Evolutionary conservation across 1,140 invertebrate species (phyloP).

Genomic region (Andricus grossulariae): DNA sequence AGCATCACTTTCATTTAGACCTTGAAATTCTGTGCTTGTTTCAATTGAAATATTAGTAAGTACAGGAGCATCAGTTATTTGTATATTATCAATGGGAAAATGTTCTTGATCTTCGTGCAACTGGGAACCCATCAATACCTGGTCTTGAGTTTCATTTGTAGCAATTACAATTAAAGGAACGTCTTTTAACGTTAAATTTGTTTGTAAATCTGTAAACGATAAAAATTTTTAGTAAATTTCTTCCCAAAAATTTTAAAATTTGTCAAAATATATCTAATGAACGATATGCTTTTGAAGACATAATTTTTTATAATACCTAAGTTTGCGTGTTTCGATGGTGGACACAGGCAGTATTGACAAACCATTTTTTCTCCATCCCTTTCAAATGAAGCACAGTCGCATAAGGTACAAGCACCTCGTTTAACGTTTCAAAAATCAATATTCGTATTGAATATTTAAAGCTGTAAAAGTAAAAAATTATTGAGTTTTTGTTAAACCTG

Average conservation of each 20-base stretch:
- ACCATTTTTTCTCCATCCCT: neutral
- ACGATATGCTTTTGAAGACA: no score
- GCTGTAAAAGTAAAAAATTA: neutral
- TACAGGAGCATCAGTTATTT: neutral
- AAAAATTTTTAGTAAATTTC: no score
- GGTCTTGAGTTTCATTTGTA: no score
- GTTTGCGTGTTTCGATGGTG: neutral
- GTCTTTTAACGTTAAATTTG: neutral
- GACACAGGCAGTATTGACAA: neutral
- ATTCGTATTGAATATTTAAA: neutral
- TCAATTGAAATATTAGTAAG: no score
- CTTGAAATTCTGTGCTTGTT: no score
- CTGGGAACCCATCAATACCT: no score
- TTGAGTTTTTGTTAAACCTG: no score
- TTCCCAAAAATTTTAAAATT: no score
- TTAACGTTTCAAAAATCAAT: neutral
- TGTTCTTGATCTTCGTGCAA: neutral
- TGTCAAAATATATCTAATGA: no score
- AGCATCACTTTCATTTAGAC: no score
- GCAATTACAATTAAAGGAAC: no score
- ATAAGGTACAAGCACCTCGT: neutral
- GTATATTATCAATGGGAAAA: neutral
- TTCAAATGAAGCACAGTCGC: conserved; percentile 3
- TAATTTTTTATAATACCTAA: neutral
- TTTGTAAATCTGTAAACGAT: no score